Evolutionary conservation across 2,797 vertebrate genomes (phyloP).

Genomic region (Sebastes vulpes): DNA sequence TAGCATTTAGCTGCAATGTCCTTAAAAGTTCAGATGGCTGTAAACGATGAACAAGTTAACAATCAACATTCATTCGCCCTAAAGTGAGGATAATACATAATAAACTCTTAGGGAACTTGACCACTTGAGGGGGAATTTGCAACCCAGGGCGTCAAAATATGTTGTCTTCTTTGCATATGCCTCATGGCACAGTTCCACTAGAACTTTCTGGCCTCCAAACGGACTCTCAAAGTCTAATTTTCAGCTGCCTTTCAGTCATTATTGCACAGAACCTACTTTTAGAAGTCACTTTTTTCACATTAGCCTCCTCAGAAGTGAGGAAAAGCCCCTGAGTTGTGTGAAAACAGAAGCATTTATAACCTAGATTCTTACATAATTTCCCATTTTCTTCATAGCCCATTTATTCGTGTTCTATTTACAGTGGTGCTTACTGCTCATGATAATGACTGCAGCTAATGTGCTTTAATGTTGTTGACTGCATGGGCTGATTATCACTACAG

Average conservation of each 20-base stretch:
- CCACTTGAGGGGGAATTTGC: neutral
- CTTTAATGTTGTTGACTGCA: conserved; percentile 9
- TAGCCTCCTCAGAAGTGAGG: neutral
- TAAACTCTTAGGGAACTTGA: neutral
- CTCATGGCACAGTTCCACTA: neutral
- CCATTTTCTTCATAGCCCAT: conserved; percentile 12
- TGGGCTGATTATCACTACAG: conserved; percentile 5
- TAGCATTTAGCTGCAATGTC: neutral
- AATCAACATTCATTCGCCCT: neutral
- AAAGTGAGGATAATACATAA: neutral
- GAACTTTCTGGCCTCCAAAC: neutral
- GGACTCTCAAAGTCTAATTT: neutral
- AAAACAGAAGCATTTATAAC: conserved; percentile 20
- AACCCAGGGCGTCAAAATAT: neutral
- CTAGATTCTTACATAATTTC: conserved; percentile 17
- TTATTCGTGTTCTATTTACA: conserved; percentile 35
- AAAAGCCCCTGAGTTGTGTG: neutral
- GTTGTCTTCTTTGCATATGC: neutral
- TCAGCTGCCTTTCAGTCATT: neutral
- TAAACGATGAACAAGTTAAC: neutral
- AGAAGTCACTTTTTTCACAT: neutral
- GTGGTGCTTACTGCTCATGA: neutral
- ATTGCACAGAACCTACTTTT: neutral
- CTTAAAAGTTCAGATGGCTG: neutral
- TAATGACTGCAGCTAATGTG: neutral